Evolutionary conservation across 2,113 vertebrate species (phyloP).

Genomic region (Tragulus kanchil): DNA sequence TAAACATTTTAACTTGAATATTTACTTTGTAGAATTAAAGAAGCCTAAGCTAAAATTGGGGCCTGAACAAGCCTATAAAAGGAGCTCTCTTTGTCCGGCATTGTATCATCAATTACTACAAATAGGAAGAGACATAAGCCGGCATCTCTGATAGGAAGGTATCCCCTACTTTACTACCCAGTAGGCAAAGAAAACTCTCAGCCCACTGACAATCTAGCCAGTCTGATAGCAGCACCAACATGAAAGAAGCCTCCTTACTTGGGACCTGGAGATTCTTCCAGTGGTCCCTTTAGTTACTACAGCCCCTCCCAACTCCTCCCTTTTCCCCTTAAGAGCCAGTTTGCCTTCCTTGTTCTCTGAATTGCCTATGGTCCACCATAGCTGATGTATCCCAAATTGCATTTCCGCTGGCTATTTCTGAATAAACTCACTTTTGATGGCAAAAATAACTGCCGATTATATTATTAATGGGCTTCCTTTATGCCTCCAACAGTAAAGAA

Average conservation of each 20-base stretch:
- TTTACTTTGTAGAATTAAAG: background rate
- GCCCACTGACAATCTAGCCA: background rate
- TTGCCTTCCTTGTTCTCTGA: background rate
- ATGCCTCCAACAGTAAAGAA: background rate
- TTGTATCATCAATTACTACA: background rate
- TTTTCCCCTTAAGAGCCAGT: background rate
- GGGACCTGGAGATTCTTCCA: background rate
- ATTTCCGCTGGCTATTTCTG: background rate
- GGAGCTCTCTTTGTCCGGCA: background rate
- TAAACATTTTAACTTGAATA: conserved; percentile 24
- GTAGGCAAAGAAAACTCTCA: background rate
- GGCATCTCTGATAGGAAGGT: background rate
- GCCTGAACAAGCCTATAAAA: background rate
- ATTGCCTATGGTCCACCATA: background rate
- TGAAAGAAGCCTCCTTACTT: background rate
- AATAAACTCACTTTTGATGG: background rate
- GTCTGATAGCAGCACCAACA: background rate
- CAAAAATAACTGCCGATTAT: background rate
- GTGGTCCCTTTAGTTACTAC: background rate
- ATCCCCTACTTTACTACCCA: background rate
- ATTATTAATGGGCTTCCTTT: background rate
- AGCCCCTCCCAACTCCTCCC: background rate
- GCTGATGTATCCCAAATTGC: background rate
- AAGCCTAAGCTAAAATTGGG: background rate
- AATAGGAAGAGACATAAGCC: background rate